phyloP scores from a whole-genome alignment of 2,888 invertebrate genomes.

The Lasioglossum malachurum region DNA sequence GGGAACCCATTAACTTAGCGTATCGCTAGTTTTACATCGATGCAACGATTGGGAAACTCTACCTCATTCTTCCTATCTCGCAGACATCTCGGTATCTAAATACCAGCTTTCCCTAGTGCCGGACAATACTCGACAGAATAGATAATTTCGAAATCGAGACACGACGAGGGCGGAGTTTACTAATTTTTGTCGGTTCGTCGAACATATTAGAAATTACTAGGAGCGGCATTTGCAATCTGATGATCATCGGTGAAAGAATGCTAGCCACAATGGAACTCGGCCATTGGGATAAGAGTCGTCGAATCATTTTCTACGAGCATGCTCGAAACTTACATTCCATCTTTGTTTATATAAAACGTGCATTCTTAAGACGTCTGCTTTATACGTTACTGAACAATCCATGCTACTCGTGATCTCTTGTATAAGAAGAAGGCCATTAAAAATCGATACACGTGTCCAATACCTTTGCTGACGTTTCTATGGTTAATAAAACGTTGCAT shows the following conservation, averaged over 20 bases:
- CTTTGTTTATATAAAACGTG: not conserved
- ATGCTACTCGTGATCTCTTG: too few species aligned
- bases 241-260: not conserved
- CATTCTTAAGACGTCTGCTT: too few species aligned
- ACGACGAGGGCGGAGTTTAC: constrained; percentile 7
- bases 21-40: not conserved
- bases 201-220: not conserved
- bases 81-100: not conserved
- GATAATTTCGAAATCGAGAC: constrained; percentile 12
- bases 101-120: not conserved
- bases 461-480: not conserved
- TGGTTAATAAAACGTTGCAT: not conserved
- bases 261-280: not conserved
- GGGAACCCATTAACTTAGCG: not conserved
- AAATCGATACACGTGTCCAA: not conserved
- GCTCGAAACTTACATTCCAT: not conserved
- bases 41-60: not conserved
- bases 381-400: too few species aligned
- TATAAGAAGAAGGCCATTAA: too few species aligned
- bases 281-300: not conserved
- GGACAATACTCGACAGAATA: constrained; percentile 7
- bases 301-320: not conserved
- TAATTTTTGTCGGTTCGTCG: not conserved
- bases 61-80: not conserved
- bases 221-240: constrained; percentile 5